Evolutionary conservation across 2,888 invertebrate species (phyloP).

Genomic region (Oscheius sp.): DNA sequence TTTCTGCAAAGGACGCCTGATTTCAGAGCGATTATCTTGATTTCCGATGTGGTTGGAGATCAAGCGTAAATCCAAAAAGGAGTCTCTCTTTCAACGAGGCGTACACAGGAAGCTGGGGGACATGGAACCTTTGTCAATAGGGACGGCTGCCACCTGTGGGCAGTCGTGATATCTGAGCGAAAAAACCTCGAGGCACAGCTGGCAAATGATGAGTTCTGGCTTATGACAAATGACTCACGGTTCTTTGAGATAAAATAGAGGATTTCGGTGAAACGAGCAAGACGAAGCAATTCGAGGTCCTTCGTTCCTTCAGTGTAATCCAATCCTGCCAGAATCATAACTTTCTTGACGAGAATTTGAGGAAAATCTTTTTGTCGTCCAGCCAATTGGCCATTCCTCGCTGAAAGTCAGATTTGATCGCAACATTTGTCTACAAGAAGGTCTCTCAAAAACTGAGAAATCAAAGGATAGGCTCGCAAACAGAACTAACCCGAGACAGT

Average conservation of each 20-base stretch:
- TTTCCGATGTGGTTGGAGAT: no score
- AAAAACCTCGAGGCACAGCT: not conserved
- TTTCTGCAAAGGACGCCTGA: no score
- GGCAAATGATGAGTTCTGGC: not conserved
- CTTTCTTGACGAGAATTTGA: constrained; percentile 25
- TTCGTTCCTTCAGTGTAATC: not conserved
- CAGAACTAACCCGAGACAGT: constrained; percentile 26
- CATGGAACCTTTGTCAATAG: not conserved
- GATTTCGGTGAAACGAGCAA: constrained; percentile 60
- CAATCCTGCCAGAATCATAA: constrained; percentile 14
- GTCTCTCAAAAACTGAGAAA: no score
- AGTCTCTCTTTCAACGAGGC: no score
- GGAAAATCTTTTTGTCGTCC: constrained; percentile 47
- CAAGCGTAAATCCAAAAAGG: no score
- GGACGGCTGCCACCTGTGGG: constrained; percentile 8
- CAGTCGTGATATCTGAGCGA: not conserved
- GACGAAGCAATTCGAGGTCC: constrained; percentile 23
- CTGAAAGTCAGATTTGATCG: constrained; percentile 25
- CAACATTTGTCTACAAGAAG: not conserved
- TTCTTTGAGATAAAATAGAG: constrained; percentile 61
- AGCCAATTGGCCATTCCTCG: constrained; percentile 45
- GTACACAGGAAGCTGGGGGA: not conserved
- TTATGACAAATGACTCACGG: constrained; percentile 39
- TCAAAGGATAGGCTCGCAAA: not conserved
- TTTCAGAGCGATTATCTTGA: no score